Evolutionary conservation across 2,888 invertebrate genomes (phyloP), one percentile per base, ranked within the genome.

Genomic region (Ypsolopha sequella): DNA sequence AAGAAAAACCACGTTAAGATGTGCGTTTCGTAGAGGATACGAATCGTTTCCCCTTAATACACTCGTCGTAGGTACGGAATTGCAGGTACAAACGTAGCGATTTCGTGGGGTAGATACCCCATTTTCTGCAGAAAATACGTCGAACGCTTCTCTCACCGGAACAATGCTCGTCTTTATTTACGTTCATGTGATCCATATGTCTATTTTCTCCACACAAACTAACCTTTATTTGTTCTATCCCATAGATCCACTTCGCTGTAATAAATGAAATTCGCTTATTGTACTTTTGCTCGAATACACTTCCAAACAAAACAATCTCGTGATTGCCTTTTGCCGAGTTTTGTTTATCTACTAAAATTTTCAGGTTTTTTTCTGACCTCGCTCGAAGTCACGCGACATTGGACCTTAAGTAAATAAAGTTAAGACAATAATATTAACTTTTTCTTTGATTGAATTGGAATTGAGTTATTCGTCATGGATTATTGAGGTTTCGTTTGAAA

Each of bases 101-200:
- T 10, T 39, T 39, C 10, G 39, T 11, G 10, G 39, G 11, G 39
- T 39, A 39, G 24, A 24, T 2, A 9, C 33, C 33, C 8, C 33
- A 24, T 11, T 62, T 66, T 66, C 43, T 65, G 60, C 63, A 68
- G 68, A 65, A 73, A 76, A 73, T 68, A 66, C 69, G 63, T 66
- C 63, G 66, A 73, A 71, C 66, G 72, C 73, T 78, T 72, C 69
- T 73, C 65, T 64, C 64, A 63, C 62, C 68, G 68, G 62, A 75
- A 67, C 69, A 74, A 70, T 72, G 73, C 74, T 72, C 73, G 69
- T 73, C 49, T 51, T 76, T 60, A 63, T 58, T 61, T 81, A 80
- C 84, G 82, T 82, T 80, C 79, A 75, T 79, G 71, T 79, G 71
- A 77, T 75, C 78, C 79, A 80, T 81, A 24, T 81, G 80, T 84